Evolutionary conservation across 2,113 vertebrate genomes (phyloP), one percentile per base, ranked within the genome.

Genomic region (Sebastes schlegelii): DNA sequence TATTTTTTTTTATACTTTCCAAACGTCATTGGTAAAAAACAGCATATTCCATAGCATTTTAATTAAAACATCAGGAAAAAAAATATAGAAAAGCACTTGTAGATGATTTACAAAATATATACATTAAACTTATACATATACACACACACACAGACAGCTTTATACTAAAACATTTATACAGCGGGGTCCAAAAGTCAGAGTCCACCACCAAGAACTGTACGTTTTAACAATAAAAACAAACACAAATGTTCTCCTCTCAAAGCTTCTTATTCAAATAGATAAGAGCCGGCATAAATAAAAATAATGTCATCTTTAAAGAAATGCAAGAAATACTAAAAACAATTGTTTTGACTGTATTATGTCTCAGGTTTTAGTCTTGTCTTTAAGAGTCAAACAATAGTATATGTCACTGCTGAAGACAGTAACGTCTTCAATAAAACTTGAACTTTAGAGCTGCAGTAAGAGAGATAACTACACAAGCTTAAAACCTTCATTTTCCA

Each of bases 111-210:
- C 60, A 93, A 95, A 92, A 94, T 94, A 94, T 94, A 95, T 93
- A 95, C 92, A 95, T 89, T 85, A 83, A 91, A 92, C 87, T 88
- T 90, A 94, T 88, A 94, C 90, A 94, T 79, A 92, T 87, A 93
- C 89, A 93, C 68, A 95, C 93, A 95, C 91, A 94, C 89, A 94
- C 34, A 62, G 67, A 80, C 73, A 83, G 21, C 11, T 26, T 43
- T 43, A 83, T 62, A 85, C 40, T 66, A 60, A 86, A 77, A 86
- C 26, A 66, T 55, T 62, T 0, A 12, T 57, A 68, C 43, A 70
- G 67, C 21, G 86, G 78, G 43, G 60, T 84, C 66, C 34, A 80
- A 40, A 72, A 23, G 83, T 86, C 84, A 57, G 73, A 86, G 84
- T 79, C 51, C 49, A 69, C 9, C 5, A 48, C 16, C 14, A 40